Base-by-base conservation (phyloP, 2,888 invertebrate species). In the Lathronympha strigana region DNA sequence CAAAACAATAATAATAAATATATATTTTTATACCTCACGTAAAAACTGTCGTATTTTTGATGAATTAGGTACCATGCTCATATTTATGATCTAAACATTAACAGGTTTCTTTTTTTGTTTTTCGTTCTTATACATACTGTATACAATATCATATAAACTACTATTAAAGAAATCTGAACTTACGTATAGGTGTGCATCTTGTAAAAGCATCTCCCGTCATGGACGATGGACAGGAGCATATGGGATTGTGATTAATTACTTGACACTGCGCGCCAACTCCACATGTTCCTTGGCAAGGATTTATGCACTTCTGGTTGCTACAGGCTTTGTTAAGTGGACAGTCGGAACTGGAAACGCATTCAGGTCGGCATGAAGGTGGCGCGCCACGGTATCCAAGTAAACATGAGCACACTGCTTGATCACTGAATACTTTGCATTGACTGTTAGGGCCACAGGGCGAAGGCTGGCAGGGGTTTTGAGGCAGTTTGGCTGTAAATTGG, bases 211-310 rank as follows among this genome's bases (percentile, higher is more conserved):
- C 95, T 67, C 95, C 95, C n/a, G 94, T 93, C 75, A 93, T 92
- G 43, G 94, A 93, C 4, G 92, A 85, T 47, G 93, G 88, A 77
- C 96, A 96, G 36, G 92, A 93, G 77, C 96, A 96, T 71, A 95
- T 94, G 6, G 96, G 95, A 76, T 94, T 93, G 79, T 96, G 96
- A 77, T 95, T 95, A 47, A 96, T 94, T 15, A 96, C 95, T 85
- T 95, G 93, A 77, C 97, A 97, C 71, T 89, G 86, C 3, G 97
- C 95, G 67, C 92, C 90, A 43, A 95, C 91, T 21, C 97, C 97
- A 78, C 97, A 97, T n/a, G 95, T 94, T 71, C 96, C 96, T 55
- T 94, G 94, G 76, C 96, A 96, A 36, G 96, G 96, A 78, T 96
- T 94, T 55, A 91, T 80, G 79, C 96, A 96, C 82, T 94, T 95